These are phyloP conservation scores for Gopherus evgoodei DNA, from an alignment of 2,113 vertebrate genomes.

Conservation along the genomic window DNA sequence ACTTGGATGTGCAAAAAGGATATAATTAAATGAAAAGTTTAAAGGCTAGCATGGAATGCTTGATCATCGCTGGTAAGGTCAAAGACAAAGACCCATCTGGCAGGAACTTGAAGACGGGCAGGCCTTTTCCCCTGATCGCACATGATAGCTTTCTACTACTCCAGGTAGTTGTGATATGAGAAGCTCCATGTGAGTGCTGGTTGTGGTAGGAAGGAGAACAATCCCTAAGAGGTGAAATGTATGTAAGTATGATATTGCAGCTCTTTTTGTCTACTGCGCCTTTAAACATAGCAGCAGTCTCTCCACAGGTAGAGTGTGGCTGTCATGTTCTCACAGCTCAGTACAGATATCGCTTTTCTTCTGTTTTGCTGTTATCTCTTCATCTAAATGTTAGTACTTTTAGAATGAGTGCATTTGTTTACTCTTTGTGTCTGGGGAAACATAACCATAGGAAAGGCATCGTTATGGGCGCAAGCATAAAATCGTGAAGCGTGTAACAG, in stretches of 20 bases:
- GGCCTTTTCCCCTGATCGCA: not conserved
- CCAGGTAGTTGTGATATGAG: not conserved
- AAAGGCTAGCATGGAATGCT: not conserved
- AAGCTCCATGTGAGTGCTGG: not conserved
- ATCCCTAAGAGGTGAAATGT: rapidly evolving
- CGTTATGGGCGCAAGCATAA: not conserved
- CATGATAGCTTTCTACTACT: not conserved
- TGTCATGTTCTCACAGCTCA: not conserved
- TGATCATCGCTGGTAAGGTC: not conserved
- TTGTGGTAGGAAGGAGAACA: not conserved
- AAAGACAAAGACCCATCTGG: not conserved
- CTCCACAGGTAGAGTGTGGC: not conserved
- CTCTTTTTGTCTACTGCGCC: not conserved
- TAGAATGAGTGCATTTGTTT: not conserved
- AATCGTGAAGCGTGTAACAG: not conserved
- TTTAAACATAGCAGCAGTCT: not conserved
- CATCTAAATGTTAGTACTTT: not conserved
- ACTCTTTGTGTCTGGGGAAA: not conserved
- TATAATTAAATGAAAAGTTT: not conserved
- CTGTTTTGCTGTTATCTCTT: not conserved
- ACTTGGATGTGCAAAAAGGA: not conserved
- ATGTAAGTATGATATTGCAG: not conserved
- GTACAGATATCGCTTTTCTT: not conserved
- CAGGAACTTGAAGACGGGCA: rapidly evolving
- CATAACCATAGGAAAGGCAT: not conserved